Evolutionary conservation across 2,888 invertebrate genomes (phyloP), one percentile per base, ranked within the genome.

Genomic region (Xanthorhoe spadicearia): DNA sequence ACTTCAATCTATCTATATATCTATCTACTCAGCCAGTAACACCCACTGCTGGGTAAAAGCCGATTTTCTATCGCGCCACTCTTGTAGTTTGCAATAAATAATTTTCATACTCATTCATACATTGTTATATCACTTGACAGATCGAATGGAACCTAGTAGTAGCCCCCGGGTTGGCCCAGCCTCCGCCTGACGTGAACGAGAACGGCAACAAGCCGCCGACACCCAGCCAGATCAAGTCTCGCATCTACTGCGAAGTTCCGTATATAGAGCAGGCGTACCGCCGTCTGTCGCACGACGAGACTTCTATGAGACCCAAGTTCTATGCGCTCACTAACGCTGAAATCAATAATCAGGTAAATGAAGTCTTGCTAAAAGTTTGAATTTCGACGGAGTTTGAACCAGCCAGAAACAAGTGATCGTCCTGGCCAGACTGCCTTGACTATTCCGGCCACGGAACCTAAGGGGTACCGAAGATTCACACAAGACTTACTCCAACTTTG

Each of bases 271-370:
- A 85, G 64, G 89, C 91, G 1, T 93, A 93, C 74, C 77, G 92
- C 8, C 77, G 87, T 0, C 79, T 90, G 38, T 85, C 91, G 13
- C 91, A 90, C 61, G 95, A 95, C 60, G 95, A 95, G 70, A 94
- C 94, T 50, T 95, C 95, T 0, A 96, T 98, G 95, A 95, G 97
- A 69, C 98, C 99, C 0, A 95, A 97, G 78, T 99, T 99, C 90
- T 99, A 99, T 86, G 97, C 97, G 19, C 92, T 99, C 28, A 97
- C 98, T 10, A 95, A 95, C 61, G 92, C 96, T 6, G 98, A 98
- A 67, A 89, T 93, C 61, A 94, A 95, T 75, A 94, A 94, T 76
- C 94, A 94, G 85, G 94, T 94, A 76, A 53, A 19, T 49, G n/a
- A n/a, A n/a, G n/a, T 28, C 5, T 28, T 49, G 32, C 50, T 3